Percentiles rank a stretch among this genome's conserved stretches.
Conservation (phyloP, 2,113 vertebrate genomes). For the Telmatochromis sp. region DNA sequence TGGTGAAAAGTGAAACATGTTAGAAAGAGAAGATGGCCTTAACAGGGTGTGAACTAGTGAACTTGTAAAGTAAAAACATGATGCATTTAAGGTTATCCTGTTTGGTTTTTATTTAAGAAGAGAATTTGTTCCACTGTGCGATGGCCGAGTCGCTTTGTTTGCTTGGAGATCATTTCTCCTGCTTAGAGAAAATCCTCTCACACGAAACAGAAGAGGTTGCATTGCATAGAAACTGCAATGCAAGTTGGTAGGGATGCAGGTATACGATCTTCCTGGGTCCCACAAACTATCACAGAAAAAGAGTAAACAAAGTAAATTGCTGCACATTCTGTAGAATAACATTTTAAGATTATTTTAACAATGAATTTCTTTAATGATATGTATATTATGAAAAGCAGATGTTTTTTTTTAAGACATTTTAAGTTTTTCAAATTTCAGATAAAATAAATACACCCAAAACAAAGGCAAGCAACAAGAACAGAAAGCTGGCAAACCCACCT, state of each 20-base stretch:
- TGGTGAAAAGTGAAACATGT: background rate
- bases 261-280: background rate
- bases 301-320: background rate
- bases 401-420: background rate
- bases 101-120: background rate
- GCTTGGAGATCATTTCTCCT: background rate
- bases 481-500: background rate
- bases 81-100: background rate
- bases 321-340: background rate
- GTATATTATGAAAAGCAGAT: background rate
- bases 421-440: background rate
- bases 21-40: background rate
- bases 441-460: background rate
- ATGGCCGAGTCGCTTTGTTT: background rate
- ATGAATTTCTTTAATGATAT: background rate
- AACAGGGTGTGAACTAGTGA: background rate
- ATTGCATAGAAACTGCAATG: background rate
- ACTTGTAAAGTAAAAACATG: background rate
- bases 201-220: background rate
- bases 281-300: background rate
- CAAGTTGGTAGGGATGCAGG: background rate
- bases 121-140: background rate
- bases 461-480: background rate
- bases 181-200: background rate
- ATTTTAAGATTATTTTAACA: background rate